Base-by-base conservation (phyloP, 2,888 invertebrate species). In the Nemapogon koenigi region DNA sequence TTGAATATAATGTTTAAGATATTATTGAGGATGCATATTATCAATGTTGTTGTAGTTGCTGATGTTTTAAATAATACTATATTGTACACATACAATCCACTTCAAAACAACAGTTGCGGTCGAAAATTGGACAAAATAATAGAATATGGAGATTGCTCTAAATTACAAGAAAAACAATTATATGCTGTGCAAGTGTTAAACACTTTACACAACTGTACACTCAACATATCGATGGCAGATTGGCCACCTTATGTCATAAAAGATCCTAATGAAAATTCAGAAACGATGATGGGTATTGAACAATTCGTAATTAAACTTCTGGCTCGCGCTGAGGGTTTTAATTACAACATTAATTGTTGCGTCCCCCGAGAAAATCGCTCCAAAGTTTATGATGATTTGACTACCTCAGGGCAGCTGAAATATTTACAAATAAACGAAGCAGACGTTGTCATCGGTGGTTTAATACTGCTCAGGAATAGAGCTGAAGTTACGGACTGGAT, bases 401-500 rank as follows among this genome's bases (percentile, higher is more conserved):
- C 62, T 1, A 47, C 51, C 7, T 61, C 60, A 18, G 65, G 66
- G 18, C 46, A 62, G 26, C 45, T 68, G 2, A 41, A 45, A 4
- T 48, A 48, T 31, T 41, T 70, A 37, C 52, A 61, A 37, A 49
- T 41, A 15, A 45, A 51, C 35, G 46, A 52, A 41, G 60, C 55
- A 4, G 57, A 59, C 29, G 47, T 70, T 16, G 58, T 51, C 1
- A 50, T 51, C 14, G 67, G 67, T 11, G 64, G 62, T 1, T 59
- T 55, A 4, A 30, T 53, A 16, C 44, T 70, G 14, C 59, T 60
- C 19, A 48, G 49, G 42, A 67, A 65, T 40, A 51, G 65, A 43
- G 48, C 55, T 2, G 46, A 59, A 26, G 32, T 57, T 14, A 68
- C 67, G 30, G 67, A 69, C 40, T 66, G 47, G 16, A 43, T 69